Evolutionary conservation across 2,113 vertebrate species (phyloP).

Genomic region (Mesocricetus auratus): DNA sequence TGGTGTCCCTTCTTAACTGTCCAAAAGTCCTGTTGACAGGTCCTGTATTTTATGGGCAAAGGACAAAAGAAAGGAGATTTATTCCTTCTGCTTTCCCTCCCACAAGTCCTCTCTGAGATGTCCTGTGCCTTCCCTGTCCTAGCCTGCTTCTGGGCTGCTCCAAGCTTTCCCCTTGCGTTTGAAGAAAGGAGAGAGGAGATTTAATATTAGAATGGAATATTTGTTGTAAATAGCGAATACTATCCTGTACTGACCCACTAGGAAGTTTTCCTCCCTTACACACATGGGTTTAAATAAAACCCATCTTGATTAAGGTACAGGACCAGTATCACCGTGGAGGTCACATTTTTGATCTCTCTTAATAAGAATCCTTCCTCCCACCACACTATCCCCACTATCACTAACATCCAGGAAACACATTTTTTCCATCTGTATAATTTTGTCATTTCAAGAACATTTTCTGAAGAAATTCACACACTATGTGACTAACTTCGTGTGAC

Average conservation of each 20-base stretch:
- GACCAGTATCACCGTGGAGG: background rate
- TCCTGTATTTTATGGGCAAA: background rate
- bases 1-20: background rate
- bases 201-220: background rate
- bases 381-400: background rate
- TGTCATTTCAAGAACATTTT: constrained; percentile 52
- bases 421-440: background rate
- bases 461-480: constrained; percentile 30
- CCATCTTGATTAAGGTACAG: background rate
- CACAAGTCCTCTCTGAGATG: background rate
- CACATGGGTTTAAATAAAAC: background rate
- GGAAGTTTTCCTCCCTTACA: too few species aligned
- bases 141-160: background rate
- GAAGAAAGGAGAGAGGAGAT: background rate
- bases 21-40: background rate
- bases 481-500: constrained; percentile 29
- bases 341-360: background rate
- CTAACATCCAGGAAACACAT: background rate
- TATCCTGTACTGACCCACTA: too few species aligned
- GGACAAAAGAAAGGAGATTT: background rate
- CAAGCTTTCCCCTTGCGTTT: background rate
- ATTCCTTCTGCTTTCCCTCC: background rate
- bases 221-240: too few species aligned
- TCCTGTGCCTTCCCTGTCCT: background rate
- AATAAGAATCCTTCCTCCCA: background rate